Conservation (phyloP, 2,888 invertebrate species). For the Scotopteryx bipunctaria region DNA sequence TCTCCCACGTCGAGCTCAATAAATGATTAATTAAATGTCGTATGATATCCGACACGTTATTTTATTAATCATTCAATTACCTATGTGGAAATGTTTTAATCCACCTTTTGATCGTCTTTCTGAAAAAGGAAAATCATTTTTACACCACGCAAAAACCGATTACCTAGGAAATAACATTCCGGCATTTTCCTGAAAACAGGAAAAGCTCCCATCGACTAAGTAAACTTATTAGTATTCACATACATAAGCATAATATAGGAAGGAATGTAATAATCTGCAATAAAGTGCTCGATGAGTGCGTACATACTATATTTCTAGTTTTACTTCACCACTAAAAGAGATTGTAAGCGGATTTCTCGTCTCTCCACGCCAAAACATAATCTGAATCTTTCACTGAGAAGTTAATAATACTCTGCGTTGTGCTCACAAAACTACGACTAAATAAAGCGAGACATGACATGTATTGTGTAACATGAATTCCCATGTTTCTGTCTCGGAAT, state of each 20-base stretch:
- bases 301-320: slow-evolving; percentile 47
- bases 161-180: background rate
- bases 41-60: slow-evolving; percentile 53
- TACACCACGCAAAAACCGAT: background rate
- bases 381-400: slow-evolving; percentile 55
- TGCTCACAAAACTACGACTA: slow-evolving; percentile 53
- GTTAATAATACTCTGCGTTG: slow-evolving; percentile 59
- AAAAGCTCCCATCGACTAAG: slow-evolving; percentile 9
- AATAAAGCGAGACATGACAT: slow-evolving; percentile 50
- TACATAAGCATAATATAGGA: slow-evolving; percentile 51
- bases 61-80: slow-evolving; percentile 43
- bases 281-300: slow-evolving; percentile 49
- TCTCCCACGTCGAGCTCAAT: slow-evolving; percentile 60
- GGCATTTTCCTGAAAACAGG: slow-evolving; percentile 2
- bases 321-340: slow-evolving; percentile 53
- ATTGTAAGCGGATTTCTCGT: slow-evolving; percentile 45
- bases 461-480: slow-evolving; percentile 49
- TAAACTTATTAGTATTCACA: slow-evolving; percentile 52
- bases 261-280: slow-evolving; percentile 52
- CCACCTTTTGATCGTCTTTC: background rate
- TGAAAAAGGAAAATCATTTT: background rate
- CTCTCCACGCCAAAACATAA: slow-evolving; percentile 50
- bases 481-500: slow-evolving; percentile 46
- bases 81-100: slow-evolving; percentile 26
- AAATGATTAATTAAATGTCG: slow-evolving; percentile 63